These are phyloP conservation scores for Archegozetes longisetosus DNA, from an alignment of 1,140 invertebrate genomes.

Conservation along the genomic window DNA sequence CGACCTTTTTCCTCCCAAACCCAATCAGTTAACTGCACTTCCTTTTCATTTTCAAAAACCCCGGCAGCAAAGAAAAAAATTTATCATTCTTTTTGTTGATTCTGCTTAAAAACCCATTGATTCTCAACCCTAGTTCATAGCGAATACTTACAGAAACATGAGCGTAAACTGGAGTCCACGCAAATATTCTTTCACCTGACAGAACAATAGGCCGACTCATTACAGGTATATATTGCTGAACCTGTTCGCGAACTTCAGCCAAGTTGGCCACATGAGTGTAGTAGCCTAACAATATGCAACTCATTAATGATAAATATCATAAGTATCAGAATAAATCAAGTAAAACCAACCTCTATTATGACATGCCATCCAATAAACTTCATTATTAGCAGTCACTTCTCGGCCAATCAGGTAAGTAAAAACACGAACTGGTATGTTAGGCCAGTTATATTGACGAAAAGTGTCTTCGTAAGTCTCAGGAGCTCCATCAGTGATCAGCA, in stretches of 20 bases:
- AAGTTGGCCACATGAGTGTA: constrained; percentile 79
- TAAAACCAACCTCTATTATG: constrained; percentile 72
- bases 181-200: constrained; percentile 48
- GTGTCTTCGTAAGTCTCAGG: constrained; percentile 82
- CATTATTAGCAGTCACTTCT: constrained; percentile 74
- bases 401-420: constrained; percentile 95
- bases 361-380: constrained; percentile 95
- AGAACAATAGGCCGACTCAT: constrained; percentile 71
- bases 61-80: constrained; percentile 3
- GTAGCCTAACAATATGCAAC: constrained; percentile 42
- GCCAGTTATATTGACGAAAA: constrained; percentile 62
- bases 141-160: too few species aligned
- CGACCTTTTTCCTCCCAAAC: constrained; percentile 49
- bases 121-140: background rate
- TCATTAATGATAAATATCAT: constrained; percentile 2
- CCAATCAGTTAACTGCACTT: constrained; percentile 74
- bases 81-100: constrained; percentile 15
- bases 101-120: constrained; percentile 6
- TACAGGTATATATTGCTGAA: constrained; percentile 69
- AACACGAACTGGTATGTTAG: constrained; percentile 55
- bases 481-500: constrained; percentile 94
- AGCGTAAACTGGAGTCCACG: constrained; percentile 84
- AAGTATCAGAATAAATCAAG: background rate
- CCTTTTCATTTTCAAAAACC: constrained; percentile 31
- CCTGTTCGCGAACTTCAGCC: constrained; percentile 81